Evolutionary conservation across 2,888 invertebrate species (phyloP), one percentile per base, ranked within the genome.

Genomic region (Ommatoiulus sabulosus): DNA sequence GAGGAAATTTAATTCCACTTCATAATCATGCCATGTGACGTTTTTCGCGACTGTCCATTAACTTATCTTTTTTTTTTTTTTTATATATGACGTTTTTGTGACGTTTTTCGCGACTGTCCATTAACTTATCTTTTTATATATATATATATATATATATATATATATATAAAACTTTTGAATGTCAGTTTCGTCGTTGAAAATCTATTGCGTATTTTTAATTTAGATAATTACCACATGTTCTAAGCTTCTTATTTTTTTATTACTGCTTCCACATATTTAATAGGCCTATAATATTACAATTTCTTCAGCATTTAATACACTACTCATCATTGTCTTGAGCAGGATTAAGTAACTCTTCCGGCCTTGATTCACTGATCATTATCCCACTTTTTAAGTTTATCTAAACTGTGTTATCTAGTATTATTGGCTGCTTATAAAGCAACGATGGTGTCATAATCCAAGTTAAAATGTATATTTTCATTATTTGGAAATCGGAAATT

Each of bases 231-330:
- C 63, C 63, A 15, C 63, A 63, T 7, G 15, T 4, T 57, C 10
- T 57, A 57, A 17, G 0, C 17, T 15, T 20, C 63, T n/a, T 20
- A 63, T 63, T 63, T 63, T n/a, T 63, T n/a, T n/a, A 63, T 63
- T 63, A 63, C 48, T 20, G 20, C 20, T n/a, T n/a, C 63, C 63
- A 63, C 63, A 63, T 20, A 20, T 63, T 63, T 63, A 63, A 63
- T 63, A 63, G 63, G 20, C 63, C 63, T 63, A 63, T 63, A 63
- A 63, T 63, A 63, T 63, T 63, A 63, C 63, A 63, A 17, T 63
- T 63, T 63, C 63, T 63, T 63, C 20, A n/a, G 15, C 63, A 63
- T 63, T 63, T 63, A 63, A 63, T 63, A 63, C 17, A 63, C 63
- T 63, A 17, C 63, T 15, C 63, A 20, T 63, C 63, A 63, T 63